A percentile compares a stretch with the other conserved stretches of the same genome.
Conservation (phyloP, 2,113 vertebrate species). For the Cynoglossus semilaevis region DNA sequence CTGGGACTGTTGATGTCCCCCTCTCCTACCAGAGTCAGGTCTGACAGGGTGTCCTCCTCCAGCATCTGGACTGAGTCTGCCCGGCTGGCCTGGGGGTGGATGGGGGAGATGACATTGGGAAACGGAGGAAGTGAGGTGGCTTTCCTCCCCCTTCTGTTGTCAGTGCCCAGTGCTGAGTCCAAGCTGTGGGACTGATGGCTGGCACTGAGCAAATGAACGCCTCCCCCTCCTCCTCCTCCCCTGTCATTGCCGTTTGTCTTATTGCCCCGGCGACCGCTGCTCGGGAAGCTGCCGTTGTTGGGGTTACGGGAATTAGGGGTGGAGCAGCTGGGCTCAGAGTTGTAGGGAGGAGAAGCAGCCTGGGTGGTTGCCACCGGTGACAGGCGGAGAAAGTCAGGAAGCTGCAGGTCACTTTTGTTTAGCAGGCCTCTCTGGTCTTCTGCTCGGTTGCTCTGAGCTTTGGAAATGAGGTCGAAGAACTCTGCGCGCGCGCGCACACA, state of each 20-base stretch:
- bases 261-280: slow-evolving; percentile 49
- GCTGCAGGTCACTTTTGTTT: slow-evolving; percentile 92
- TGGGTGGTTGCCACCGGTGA: slow-evolving; percentile 53
- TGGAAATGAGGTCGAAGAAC: slow-evolving; percentile 99
- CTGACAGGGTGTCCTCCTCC: slow-evolving; percentile 86
- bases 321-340: slow-evolving; percentile 69
- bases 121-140: slow-evolving; percentile 67
- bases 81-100: slow-evolving; percentile 61
- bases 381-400: slow-evolving; percentile 93
- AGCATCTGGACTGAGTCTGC: slow-evolving; percentile 78
- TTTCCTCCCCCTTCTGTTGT: slow-evolving; percentile 63
- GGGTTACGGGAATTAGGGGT: slow-evolving; percentile 66
- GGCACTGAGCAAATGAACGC: slow-evolving; percentile 55
- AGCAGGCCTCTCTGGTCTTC: slow-evolving; percentile 98
- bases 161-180: slow-evolving; percentile 71
- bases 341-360: slow-evolving; percentile 28
- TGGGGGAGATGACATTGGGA: slow-evolving; percentile 73
- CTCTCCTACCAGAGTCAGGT: slow-evolving; percentile 90
- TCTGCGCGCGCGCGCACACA: slow-evolving; percentile 74
- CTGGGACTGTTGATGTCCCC: slow-evolving; percentile 90
- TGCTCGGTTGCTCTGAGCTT: slow-evolving; percentile 97
- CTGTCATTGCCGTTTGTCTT: slow-evolving; percentile 56
- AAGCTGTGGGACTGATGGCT: slow-evolving; percentile 75
- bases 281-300: slow-evolving; percentile 64
- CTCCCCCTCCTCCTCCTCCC: slow-evolving; percentile 18